phyloP scores from a whole-genome alignment of 1,140 invertebrate genomes.

The Drosophila asahinai region DNA sequence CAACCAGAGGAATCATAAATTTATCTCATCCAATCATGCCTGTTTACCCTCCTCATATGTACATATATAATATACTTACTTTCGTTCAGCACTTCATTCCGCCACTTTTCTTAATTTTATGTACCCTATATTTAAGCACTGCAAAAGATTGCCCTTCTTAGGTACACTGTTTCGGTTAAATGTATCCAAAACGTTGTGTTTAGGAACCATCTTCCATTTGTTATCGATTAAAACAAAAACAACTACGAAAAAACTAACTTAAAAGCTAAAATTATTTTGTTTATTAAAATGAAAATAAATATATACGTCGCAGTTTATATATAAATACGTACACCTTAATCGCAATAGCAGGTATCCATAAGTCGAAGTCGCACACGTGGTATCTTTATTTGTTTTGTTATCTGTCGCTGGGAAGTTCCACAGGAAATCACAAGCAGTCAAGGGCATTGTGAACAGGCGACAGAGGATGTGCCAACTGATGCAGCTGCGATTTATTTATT shows the following conservation, averaged over 20 bases:
- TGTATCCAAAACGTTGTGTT: not conserved
- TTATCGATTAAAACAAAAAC: not conserved
- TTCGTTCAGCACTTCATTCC: conserved; percentile 13
- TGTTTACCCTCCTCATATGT: conserved; percentile 44
- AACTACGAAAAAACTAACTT: not conserved
- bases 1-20: conserved; percentile 26
- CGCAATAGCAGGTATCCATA: not conserved
- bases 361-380: not conserved
- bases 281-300: too few relatives aligned
- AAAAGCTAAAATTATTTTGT: not conserved
- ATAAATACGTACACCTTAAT: too few relatives aligned
- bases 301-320: too few relatives aligned
- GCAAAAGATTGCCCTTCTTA: not conserved
- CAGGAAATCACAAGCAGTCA: conserved; percentile 73
- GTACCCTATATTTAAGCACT: not conserved
- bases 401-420: conserved; percentile 60
- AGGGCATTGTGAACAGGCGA: conserved; percentile 61
- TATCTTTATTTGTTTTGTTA: conserved; percentile 54
- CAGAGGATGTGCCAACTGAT: conserved; percentile 61
- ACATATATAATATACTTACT: conserved; percentile 3
- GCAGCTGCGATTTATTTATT: conserved; percentile 78
- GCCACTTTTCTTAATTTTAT: conserved; percentile 18
- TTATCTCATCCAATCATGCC: conserved; percentile 45
- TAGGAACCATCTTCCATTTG: not conserved
- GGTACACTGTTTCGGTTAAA: not conserved